Base-by-base conservation (phyloP, 1,140 invertebrate genomes). In the Zaprionus tsacasi region DNA sequence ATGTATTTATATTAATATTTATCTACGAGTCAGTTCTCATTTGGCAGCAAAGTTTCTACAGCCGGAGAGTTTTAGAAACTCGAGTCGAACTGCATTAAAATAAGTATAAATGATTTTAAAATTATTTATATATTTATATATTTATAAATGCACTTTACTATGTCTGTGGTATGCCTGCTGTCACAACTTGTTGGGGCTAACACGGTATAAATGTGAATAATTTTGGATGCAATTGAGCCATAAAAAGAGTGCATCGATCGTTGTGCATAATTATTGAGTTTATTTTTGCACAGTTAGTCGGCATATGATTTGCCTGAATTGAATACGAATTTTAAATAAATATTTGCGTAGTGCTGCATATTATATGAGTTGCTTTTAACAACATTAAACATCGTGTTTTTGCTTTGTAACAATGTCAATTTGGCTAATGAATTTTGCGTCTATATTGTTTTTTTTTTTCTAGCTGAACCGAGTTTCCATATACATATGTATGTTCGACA, bases 351-450 rank as follows among this genome's bases (percentile, higher is more conserved):
- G 21, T 50, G n/a, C 40, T 15, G 40, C 40, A 45, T 50, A 12
- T 50, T 25, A 12, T 50, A 25, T 50, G 45, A 21, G 59, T 71
- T 56, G 54, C 57, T 73, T 74, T 70, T 72, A 6, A 38, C 30
- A 52, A 13, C 6, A 55, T 10, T 40, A 4, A 15, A 72, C 30
- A 40, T 50, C 11, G 45, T 13, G 15, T 25, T 36, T 21, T 54
- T 45, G 25, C 6, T 17, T 15, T 59, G n/a, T 30, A 11, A 13
- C 6, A 27, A 52, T 66, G 56, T 66, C 76, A 78, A 83, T 88
- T 78, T 78, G 60, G 64, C 75, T 80, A 87, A 87, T 88, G 77
- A 78, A 88, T 72, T 82, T 64, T 70, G 61, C 66, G 63, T 72
- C 65, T 68, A 63, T 74, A 38, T 25, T 66, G 12, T 21, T 17